Percentiles rank a stretch among this genome's conserved stretches.
These are phyloP conservation scores for Notechis scutatus DNA, from an alignment of 2,113 vertebrate species.

Conservation along the genomic window DNA sequence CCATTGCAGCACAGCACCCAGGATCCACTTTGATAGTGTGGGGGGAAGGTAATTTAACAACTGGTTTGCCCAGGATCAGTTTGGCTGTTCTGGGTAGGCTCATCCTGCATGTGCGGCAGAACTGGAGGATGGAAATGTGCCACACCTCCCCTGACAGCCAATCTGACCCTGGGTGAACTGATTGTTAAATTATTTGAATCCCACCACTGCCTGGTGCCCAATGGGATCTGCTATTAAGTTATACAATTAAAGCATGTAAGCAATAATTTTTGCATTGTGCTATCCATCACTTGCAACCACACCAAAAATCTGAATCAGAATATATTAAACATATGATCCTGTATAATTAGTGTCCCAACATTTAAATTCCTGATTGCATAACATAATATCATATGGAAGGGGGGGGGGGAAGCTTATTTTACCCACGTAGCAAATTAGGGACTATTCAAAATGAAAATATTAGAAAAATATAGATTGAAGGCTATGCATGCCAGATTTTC, in stretches of 20 bases:
- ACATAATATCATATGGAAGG: background rate
- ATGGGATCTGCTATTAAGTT: background rate
- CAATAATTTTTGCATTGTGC: background rate
- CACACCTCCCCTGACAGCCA: too few species aligned
- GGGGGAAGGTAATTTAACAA: too few species aligned
- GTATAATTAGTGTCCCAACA: slow-evolving; percentile 5
- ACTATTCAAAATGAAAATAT: background rate
- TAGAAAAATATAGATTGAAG: background rate
- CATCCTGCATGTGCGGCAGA: too few species aligned
- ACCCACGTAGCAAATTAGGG: background rate
- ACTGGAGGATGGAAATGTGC: too few species aligned
- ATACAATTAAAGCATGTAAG: background rate
- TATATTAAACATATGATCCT: background rate
- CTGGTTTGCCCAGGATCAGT: too few species aligned
- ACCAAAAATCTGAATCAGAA: background rate
- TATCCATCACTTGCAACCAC: background rate
- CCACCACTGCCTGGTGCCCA: background rate
- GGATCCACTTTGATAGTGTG: too few species aligned
- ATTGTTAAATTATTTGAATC: too few species aligned
- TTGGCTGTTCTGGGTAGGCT: too few species aligned
- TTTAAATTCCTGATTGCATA: slow-evolving; percentile 3
- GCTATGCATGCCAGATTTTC: background rate
- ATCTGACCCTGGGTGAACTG: too few species aligned
- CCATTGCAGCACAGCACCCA: too few species aligned
- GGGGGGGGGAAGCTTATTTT: background rate